Conservation (phyloP, 2,113 vertebrate genomes). For the Colistium nudipinnis region DNA sequence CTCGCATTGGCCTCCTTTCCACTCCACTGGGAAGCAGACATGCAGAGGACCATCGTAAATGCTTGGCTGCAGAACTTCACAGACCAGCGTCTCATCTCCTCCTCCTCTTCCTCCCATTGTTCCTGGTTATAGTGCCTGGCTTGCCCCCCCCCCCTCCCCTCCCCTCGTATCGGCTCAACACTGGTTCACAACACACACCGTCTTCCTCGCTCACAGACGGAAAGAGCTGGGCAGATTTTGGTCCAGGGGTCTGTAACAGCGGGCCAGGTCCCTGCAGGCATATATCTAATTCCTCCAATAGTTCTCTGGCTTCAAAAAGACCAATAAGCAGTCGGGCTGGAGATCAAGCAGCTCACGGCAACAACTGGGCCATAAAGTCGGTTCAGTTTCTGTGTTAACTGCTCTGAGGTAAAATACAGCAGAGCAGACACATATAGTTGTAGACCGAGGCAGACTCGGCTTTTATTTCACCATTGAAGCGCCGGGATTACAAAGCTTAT, state of each 20-base stretch:
- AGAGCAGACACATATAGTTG: conserved; percentile 18
- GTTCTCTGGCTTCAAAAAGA: conserved; percentile 43
- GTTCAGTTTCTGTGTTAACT: conserved; percentile 30
- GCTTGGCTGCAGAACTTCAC: conserved; percentile 68
- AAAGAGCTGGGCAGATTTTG: conserved; percentile 32
- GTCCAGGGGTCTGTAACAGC: conserved; percentile 25
- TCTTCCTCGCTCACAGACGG: conserved; percentile 30
- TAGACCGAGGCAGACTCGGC: neutral
- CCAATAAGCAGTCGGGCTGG: conserved; percentile 33
- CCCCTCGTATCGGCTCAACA: conserved; percentile 12
- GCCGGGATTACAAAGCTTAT: conserved; percentile 25
- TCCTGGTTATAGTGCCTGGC: conserved; percentile 57
- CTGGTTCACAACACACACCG: conserved; percentile 34
- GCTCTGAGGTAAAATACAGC: conserved; percentile 30
- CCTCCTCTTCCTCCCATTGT: conserved; percentile 50
- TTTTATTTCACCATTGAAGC: conserved; percentile 12
- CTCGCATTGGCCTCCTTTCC: conserved; percentile 64
- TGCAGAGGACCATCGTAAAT: conserved; percentile 66
- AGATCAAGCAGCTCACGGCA: conserved; percentile 38
- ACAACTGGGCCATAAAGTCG: conserved; percentile 40
- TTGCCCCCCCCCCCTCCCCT: neutral
- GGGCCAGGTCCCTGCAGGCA: conserved; percentile 32
- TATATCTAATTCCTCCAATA: conserved; percentile 23
- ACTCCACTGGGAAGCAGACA: conserved; percentile 72
- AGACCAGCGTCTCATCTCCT: conserved; percentile 50